Conservation (phyloP, 1,140 invertebrate species). For the Lepidurus apus region DNA sequence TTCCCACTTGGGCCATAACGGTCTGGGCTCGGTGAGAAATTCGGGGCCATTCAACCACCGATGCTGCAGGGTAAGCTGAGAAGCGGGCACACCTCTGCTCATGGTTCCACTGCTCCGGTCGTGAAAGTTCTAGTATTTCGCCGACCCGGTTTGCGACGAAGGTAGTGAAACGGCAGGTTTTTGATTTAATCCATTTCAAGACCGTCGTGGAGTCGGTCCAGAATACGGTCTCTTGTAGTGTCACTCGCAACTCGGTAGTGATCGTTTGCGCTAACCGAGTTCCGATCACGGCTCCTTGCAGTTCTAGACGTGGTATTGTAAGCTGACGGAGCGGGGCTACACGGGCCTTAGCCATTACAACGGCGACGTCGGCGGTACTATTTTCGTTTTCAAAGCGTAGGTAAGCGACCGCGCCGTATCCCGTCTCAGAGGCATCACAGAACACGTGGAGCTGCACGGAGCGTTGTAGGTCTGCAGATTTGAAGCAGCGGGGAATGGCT, state of each 20-base stretch:
- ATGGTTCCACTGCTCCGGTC: constrained; percentile 34
- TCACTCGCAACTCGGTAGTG: background rate
- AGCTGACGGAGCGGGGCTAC: constrained; percentile 46
- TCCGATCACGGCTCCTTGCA: background rate
- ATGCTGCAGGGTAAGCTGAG: background rate
- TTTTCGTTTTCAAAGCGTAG: constrained; percentile 33
- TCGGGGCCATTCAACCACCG: constrained; percentile 12
- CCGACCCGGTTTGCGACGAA: constrained; percentile 37
- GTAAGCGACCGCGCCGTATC: constrained; percentile 40
- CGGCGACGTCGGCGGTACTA: constrained; percentile 31
- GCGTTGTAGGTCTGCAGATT: constrained; percentile 37
- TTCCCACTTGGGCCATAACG: too few relatives aligned
- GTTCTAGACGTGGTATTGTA: background rate
- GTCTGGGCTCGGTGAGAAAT: background rate
- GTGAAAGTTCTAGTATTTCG: constrained; percentile 36
- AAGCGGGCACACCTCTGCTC: constrained; percentile 10
- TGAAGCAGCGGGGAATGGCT: constrained; percentile 30
- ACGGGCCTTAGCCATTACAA: constrained; percentile 42
- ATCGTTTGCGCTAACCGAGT: constrained; percentile 37
- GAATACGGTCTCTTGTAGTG: constrained; percentile 29
- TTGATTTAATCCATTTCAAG: constrained; percentile 34
- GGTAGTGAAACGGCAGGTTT: constrained; percentile 29
- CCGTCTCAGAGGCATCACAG: constrained; percentile 40
- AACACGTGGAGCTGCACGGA: constrained; percentile 32
- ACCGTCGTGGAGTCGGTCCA: constrained; percentile 37